phyloP scores from a whole-genome alignment of 2,888 invertebrate genomes.

The Pristionchus exspectatus region DNA sequence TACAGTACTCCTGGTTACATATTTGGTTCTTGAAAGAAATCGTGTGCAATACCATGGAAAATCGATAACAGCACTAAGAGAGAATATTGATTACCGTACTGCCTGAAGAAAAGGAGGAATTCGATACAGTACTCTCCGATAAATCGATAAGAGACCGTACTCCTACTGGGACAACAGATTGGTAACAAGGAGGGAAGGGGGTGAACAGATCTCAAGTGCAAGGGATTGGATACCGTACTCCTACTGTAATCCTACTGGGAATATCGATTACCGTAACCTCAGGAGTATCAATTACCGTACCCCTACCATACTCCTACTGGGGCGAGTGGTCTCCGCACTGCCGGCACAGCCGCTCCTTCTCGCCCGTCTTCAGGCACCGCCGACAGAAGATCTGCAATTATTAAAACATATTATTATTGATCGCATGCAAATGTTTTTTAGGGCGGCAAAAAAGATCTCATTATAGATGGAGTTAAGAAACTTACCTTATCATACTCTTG shows the following conservation, averaged over 20 bases:
- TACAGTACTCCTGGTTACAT: neutral
- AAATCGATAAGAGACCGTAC: too few species aligned
- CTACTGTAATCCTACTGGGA: too few species aligned
- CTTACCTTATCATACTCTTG: too few species aligned
- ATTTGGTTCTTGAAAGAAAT: neutral
- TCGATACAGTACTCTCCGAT: too few species aligned
- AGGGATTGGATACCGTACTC: too few species aligned
- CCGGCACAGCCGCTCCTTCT: conserved; percentile 48
- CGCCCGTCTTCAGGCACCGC: conserved; percentile 13
- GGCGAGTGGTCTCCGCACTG: conserved; percentile 46
- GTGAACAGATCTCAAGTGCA: too few species aligned
- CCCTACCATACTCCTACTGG: neutral
- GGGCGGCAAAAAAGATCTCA: too few species aligned
- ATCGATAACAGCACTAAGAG: neutral
- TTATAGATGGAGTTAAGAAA: too few species aligned
- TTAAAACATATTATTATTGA: too few species aligned
- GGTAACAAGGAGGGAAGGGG: too few species aligned
- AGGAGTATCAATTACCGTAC: neutral
- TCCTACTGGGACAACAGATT: too few species aligned
- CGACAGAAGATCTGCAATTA: conserved; percentile 38
- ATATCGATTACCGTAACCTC: neutral
- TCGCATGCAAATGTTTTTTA: too few species aligned
- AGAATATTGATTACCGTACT: neutral
- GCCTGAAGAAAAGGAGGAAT: neutral
- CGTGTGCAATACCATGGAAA: neutral